Conservation (phyloP, 2,888 invertebrate genomes). For the Pedicia rivosa region DNA sequence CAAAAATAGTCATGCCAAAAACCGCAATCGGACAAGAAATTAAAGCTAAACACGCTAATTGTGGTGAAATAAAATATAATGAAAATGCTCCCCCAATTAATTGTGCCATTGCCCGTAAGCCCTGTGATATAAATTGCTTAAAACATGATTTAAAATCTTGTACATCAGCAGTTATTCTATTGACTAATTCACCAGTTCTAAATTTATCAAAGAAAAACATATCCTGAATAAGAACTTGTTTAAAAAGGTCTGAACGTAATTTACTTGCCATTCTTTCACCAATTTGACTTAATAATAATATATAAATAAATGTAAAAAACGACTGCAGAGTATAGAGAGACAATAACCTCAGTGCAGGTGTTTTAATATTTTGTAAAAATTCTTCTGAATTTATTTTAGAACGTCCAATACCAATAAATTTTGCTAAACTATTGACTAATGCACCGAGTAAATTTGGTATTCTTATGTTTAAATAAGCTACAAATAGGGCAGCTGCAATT, state of each 20-base stretch:
- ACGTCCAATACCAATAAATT: slow-evolving; percentile 34
- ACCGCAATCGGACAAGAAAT: slow-evolving; percentile 78
- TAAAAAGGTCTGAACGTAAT: slow-evolving; percentile 68
- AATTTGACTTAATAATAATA: slow-evolving; percentile 67
- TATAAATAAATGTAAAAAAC: slow-evolving; percentile 76
- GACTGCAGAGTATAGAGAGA: slow-evolving; percentile 39
- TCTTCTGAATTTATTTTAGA: slow-evolving; percentile 25
- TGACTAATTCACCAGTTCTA: slow-evolving; percentile 82
- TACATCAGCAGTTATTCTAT: slow-evolving; percentile 65
- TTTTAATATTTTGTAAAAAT: slow-evolving; percentile 25
- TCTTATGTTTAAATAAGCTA: slow-evolving; percentile 77
- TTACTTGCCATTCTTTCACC: slow-evolving; percentile 77
- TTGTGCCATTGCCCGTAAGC: slow-evolving; percentile 73
- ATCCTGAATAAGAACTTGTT: slow-evolving; percentile 70
- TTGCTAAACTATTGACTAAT: slow-evolving; percentile 61
- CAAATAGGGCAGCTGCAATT: slow-evolving; percentile 53
- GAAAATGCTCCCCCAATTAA: slow-evolving; percentile 37
- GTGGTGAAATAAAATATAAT: slow-evolving; percentile 74
- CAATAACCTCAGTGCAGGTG: slow-evolving; percentile 24
- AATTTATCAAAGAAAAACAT: slow-evolving; percentile 82
- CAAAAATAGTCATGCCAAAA: slow-evolving; percentile 67
- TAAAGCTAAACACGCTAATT: slow-evolving; percentile 70
- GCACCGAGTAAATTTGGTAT: slow-evolving; percentile 73
- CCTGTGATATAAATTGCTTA: slow-evolving; percentile 85
- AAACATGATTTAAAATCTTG: slow-evolving; percentile 97